Evolutionary conservation across 2,113 vertebrate genomes (phyloP), one percentile per base, ranked within the genome.

Genomic region (Loxodonta africana): DNA sequence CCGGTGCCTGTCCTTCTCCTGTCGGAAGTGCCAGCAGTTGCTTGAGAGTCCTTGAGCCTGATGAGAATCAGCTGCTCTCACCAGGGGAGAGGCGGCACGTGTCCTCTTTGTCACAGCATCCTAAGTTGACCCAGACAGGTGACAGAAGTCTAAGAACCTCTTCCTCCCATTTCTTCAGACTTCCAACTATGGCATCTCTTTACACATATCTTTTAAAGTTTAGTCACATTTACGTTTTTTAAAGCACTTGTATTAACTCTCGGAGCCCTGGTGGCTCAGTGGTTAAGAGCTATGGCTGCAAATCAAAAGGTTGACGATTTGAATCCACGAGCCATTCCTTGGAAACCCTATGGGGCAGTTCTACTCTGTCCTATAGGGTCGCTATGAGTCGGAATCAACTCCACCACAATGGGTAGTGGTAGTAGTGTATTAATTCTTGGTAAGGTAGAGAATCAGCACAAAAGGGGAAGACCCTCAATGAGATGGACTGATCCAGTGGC

Each of bases 181-280:
- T 80, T 96, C 71, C 74, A 82, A 63, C n/a, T 95, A 83, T 87
- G 91, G 96, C 3, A 90, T 95, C 4, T 57, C 73, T 83, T 57
- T 0, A 88, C 53, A 82, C 14, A 62, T 88, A 0, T 28, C 80
- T 98, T 74, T 46, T 71, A 88, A 78, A 62, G 53, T 33, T 57
- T 95, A 53, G 57, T 37, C 53, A 67, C 0, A 0, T 1, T 57
- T 95, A 20, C 10, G 86, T 46, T 48, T 97, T 53, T 9, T 37
- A 37, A 90, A 97, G 92, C 44, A n/a, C 23, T 44, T 37, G 2
- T 44, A 65, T 80, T 95, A 85, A 83, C 77, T 88, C 6, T 77
- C 60, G 53, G 37, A 37, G 37, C 37, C 37, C 37, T 37, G 37
- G 37, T 37, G 37, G 37, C 37, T 37, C 37, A 37, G 37, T 37